Conservation (phyloP, 2,113 vertebrate species). For the Amphiprion percula region DNA sequence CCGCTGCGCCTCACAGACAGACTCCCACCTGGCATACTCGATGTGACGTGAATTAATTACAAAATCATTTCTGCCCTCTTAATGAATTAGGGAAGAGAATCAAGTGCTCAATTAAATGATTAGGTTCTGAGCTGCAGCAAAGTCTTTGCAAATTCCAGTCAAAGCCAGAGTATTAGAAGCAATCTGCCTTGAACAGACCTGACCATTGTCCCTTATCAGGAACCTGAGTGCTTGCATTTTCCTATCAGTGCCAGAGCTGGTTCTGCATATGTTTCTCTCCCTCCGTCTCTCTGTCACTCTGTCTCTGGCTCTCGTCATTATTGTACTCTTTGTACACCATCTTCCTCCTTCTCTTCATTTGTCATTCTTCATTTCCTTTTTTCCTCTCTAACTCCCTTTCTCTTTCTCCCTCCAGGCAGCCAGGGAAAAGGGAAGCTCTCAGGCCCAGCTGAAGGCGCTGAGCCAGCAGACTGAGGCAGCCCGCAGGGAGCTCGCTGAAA, state of each 20-base stretch:
- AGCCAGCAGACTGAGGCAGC: conserved; percentile 89
- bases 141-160: conserved; percentile 75
- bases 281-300: conserved; percentile 63
- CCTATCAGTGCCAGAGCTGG: conserved; percentile 72
- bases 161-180: conserved; percentile 76
- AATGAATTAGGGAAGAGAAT: conserved; percentile 80
- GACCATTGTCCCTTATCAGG: conserved; percentile 78
- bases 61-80: conserved; percentile 73
- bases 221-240: conserved; percentile 67
- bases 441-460: conserved; percentile 86
- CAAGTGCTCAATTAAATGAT: conserved; percentile 85
- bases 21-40: conserved; percentile 69
- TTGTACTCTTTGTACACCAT: conserved; percentile 61
- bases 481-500: conserved; percentile 88
- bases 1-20: conserved; percentile 38
- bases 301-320: conserved; percentile 66
- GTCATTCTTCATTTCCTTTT: conserved; percentile 58
- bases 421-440: conserved; percentile 89
- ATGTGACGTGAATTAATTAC: conserved; percentile 76
- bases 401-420: conserved; percentile 78
- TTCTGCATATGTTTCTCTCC: conserved; percentile 71
- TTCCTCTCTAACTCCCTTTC: background rate
- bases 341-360: conserved; percentile 62
- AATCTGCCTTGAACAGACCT: conserved; percentile 81
- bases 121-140: conserved; percentile 75